A percentile compares a stretch with the other conserved stretches of the same genome.
Evolutionary conservation across 2,113 vertebrate genomes (phyloP).

Genomic region (Desmodus rotundus): DNA sequence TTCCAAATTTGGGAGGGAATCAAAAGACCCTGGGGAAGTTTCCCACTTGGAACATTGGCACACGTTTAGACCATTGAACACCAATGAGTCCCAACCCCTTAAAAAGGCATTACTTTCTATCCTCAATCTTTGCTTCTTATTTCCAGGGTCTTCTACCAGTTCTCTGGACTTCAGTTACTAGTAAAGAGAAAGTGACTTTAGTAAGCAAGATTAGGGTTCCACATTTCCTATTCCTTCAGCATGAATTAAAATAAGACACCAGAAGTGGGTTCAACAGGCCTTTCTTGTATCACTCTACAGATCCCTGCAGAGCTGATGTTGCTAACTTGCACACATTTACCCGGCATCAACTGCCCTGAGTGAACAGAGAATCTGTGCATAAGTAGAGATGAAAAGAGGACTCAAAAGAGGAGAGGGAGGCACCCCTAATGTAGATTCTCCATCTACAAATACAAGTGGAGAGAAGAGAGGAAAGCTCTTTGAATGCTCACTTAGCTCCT

Average conservation of each 20-base stretch:
- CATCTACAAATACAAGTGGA: fast-evolving
- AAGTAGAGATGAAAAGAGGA: not conserved
- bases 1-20: too few species aligned
- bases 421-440: too few species aligned
- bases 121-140: not conserved
- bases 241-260: too few species aligned
- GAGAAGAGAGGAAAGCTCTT: not conserved
- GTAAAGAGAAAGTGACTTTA: not conserved
- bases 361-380: not conserved
- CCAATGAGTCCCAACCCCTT: not conserved
- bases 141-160: not conserved
- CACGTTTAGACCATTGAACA: fast-evolving
- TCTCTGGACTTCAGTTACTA: not conserved
- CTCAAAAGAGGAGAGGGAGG: fast-evolving
- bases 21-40: not conserved
- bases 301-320: not conserved
- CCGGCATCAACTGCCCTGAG: not conserved
- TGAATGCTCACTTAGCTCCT: not conserved
- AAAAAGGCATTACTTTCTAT: not conserved
- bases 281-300: not conserved
- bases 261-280: fast-evolving
- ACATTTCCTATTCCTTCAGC: not conserved
- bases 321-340: not conserved
- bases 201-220: not conserved
- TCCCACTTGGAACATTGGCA: fast-evolving